Conservation (phyloP, 2,797 vertebrate genomes). For the Toxotes lorentzi region DNA sequence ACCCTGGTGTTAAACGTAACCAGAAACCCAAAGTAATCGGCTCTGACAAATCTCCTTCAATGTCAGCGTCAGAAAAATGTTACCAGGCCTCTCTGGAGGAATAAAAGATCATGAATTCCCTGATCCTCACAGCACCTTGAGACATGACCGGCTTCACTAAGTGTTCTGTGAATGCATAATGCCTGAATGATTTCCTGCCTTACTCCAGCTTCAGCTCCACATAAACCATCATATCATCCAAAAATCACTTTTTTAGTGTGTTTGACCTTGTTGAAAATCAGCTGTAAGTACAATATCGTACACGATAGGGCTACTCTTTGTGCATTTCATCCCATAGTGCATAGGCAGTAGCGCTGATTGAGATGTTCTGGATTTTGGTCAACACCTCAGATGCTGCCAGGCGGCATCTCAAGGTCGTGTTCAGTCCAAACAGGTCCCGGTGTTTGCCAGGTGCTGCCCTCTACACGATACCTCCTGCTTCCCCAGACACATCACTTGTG, state of each 20-base stretch:
- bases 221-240: neutral
- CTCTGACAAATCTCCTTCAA: neutral
- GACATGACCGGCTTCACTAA: neutral
- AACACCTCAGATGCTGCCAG: slow-evolving; percentile 15
- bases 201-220: neutral
- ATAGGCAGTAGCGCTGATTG: slow-evolving; percentile 18
- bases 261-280: neutral
- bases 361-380: slow-evolving; percentile 28
- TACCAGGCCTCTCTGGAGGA: neutral
- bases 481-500: slow-evolving; percentile 15
- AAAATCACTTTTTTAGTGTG: neutral
- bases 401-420: slow-evolving; percentile 36
- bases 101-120: neutral
- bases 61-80: neutral
- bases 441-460: slow-evolving; percentile 36
- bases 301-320: neutral
- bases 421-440: slow-evolving; percentile 22
- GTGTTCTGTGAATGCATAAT: neutral
- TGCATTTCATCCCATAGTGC: neutral
- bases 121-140: neutral
- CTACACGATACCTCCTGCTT: slow-evolving; percentile 13
- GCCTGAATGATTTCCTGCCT: neutral
- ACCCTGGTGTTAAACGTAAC: neutral
- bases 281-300: neutral
- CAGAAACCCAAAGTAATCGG: neutral